Evolutionary conservation across 1,140 invertebrate genomes (phyloP), one percentile per base, ranked within the genome.

Genomic region (Tribolium madens): DNA sequence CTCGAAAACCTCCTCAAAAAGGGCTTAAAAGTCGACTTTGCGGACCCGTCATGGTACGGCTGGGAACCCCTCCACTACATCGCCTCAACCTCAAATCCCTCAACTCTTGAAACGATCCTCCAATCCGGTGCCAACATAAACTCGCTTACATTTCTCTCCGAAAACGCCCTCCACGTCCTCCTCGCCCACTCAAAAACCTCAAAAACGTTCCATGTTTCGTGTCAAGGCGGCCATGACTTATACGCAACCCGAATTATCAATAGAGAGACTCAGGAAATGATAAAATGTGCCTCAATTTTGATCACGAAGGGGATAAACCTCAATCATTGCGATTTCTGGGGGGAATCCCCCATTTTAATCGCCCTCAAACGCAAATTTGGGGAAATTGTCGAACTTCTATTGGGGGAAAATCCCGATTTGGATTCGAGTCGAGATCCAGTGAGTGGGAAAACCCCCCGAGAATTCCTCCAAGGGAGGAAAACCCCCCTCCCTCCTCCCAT

Each of bases 61-160:
- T 81, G 79, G 79, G 79, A 77, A 52, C 75, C 80, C 1, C 60
- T 81, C 7, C 80, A 81, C 46, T 81, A 75, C 71, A 76, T 75
- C 13, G 79, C 79, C 5, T 70, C 64, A 36, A 46, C 18, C 4
- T 15, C 53, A 1, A 13, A 80, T 46, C 4, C 21, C 0, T 33
- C 14, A 80, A 80, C 18, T 21, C 60, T 50, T 80, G 0, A 21
- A 70, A 3, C 36, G 46, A 2, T 75, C 79, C 1, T 21, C 71
- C 4, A 48, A 42, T 4, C 46, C n/a, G n/a, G n/a, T 75, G 5
- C 33, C 57, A 69, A 12, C 13, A 31, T 78, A 0, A 80, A 81
- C 48, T 50, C 46, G 18, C 36, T 78, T 5, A 73, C 80, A 0
- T 53, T 76, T 4, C 75, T 81, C 26, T 81, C 79, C 9, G 80